These are phyloP conservation scores for Drosophila kanekoi DNA, from an alignment of 2,888 invertebrate species.

Conservation along the genomic window DNA sequence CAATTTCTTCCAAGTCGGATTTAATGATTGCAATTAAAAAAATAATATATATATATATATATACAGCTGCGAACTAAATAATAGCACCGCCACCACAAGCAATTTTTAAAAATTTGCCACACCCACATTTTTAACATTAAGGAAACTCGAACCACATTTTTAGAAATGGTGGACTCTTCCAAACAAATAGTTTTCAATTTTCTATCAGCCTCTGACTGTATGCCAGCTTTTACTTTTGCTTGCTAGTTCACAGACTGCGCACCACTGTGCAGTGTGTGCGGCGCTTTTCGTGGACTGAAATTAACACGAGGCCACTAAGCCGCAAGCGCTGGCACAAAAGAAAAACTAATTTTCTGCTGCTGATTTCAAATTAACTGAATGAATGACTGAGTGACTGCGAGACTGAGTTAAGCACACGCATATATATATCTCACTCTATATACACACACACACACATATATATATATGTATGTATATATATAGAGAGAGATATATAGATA, in stretches of 20 bases:
- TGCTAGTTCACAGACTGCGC: neutral
- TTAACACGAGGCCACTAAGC: slow-evolving; percentile 58
- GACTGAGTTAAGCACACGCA: slow-evolving; percentile 43
- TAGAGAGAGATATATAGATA: neutral
- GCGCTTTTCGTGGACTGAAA: slow-evolving; percentile 24
- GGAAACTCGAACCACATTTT: no score
- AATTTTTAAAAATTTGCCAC: no score
- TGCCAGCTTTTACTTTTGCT: no score
- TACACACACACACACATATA: neutral
- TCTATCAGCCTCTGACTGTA: no score
- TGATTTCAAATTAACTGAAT: slow-evolving; percentile 82
- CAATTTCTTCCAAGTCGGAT: no score
- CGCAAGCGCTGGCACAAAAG: slow-evolving; percentile 47
- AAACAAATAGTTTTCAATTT: no score
- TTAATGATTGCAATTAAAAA: no score
- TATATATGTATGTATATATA: neutral
- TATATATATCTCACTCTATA: neutral
- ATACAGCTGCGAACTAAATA: no score
- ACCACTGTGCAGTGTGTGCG: slow-evolving; percentile 38
- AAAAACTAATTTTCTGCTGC: slow-evolving; percentile 83
- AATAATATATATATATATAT: no score
- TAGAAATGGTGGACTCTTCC: no score
- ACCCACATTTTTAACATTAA: no score
- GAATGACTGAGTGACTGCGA: slow-evolving; percentile 69
- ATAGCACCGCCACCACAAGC: no score